Evolutionary conservation across 2,888 invertebrate species (phyloP), one percentile per base, ranked within the genome.

Genomic region (Drosophila robusta): DNA sequence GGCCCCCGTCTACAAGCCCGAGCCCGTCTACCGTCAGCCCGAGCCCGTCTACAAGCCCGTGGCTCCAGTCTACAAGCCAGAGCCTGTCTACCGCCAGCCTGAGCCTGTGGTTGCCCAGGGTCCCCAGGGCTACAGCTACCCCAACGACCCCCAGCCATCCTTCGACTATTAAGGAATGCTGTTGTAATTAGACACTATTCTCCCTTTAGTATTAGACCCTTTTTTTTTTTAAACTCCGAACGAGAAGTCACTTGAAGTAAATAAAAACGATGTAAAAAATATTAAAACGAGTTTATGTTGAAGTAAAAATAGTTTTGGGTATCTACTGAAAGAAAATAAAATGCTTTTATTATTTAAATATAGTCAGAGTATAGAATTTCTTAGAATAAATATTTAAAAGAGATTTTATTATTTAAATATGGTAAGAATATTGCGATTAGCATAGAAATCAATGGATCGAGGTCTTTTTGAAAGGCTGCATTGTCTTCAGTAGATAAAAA

Each of bases 61-160:
- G 22, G 61, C 42, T 2, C 65, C 69, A 3, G 62, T 52, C 11
- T 55, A 66, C 44, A 26, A 24, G 14, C 67, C 67, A 2, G 12
- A 16, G 4, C 58, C 58, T 14, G 65, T 66, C 34, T 58, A 50
- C 54, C 74, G 62, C 39, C 54, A 62, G 49, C 69, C 74, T 44
- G 69, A 57, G 49, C 73, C 73, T n/a, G 63, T 34, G 34, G 34
- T 55, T 14, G 63, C 34, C 1, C 49, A 56, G 0, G 58, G 22
- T 4, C 69, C 63, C 49, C 55, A 78, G 42, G 90, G 91, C 26
- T 90, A 90, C 71, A 77, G 65, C 72, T 90, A 90, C 64, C 91
- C 91, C 75, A 90, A 90, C 78, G 64, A 90, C 55, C 90, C 90
- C 46, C 80, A 89, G 60, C 90, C 90, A 57, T 78, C 91, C 9